Percentiles rank a stretch among this genome's conserved stretches.
Evolutionary conservation across 2,113 vertebrate genomes (phyloP).

Genomic region (Hucho hucho): DNA sequence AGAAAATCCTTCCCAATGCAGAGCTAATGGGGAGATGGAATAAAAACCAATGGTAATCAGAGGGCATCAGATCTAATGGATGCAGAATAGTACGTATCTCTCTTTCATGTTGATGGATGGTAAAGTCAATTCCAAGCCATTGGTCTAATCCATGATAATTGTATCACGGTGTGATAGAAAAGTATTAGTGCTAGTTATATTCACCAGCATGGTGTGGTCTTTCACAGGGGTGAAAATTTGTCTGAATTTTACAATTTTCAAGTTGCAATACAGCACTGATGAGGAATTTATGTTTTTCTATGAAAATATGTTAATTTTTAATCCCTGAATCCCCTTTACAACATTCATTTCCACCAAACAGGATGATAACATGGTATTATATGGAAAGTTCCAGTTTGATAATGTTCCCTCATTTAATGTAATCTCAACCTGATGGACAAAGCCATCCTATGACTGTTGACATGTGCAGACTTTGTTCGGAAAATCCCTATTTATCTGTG

Average conservation of each 20-base stretch:
- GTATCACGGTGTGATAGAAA: slow-evolving; percentile 24
- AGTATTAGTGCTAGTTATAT: slow-evolving; percentile 32
- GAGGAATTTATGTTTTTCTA: slow-evolving; percentile 12
- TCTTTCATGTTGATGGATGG: slow-evolving; percentile 22
- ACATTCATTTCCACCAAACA: slow-evolving; percentile 26
- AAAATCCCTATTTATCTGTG: slow-evolving; percentile 38
- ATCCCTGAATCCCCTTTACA: slow-evolving; percentile 11
- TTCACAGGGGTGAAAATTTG: slow-evolving; percentile 6
- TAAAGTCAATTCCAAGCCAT: slow-evolving; percentile 6
- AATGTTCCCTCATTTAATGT: neutral
- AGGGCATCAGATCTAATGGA: slow-evolving; percentile 48
- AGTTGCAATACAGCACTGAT: slow-evolving; percentile 3
- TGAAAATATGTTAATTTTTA: slow-evolving; percentile 22
- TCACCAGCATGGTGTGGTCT: slow-evolving; percentile 5
- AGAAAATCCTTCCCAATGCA: slow-evolving; percentile 64
- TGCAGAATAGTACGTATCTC: slow-evolving; percentile 19
- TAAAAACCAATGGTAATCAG: slow-evolving; percentile 37
- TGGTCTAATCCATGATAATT: slow-evolving; percentile 35
- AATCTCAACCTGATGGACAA: slow-evolving; percentile 11
- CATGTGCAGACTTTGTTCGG: slow-evolving; percentile 14
- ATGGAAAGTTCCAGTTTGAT: neutral
- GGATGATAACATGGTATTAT: slow-evolving; percentile 5
- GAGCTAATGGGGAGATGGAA: slow-evolving; percentile 65
- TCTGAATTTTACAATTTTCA: slow-evolving; percentile 13
- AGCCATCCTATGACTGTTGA: slow-evolving; percentile 7